Evolutionary conservation across 1,140 invertebrate species (phyloP).

Genomic region (Drosophila ananassae): DNA sequence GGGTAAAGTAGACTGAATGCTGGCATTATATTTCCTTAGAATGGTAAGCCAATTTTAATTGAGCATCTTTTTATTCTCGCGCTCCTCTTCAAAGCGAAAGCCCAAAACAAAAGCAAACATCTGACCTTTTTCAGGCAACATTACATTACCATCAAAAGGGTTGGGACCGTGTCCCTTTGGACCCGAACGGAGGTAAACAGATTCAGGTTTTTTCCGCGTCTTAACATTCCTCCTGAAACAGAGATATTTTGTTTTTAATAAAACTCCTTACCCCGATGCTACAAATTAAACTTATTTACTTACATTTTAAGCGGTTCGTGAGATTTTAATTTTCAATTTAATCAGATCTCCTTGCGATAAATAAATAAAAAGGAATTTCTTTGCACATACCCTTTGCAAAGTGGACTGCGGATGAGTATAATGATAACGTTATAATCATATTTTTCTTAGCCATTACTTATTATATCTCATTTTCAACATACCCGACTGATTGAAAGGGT

Average conservation of each 20-base stretch:
- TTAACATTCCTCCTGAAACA: slow-evolving; percentile 2
- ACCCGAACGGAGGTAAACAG: slow-evolving; percentile 6
- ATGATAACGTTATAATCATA: background rate
- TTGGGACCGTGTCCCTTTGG: background rate
- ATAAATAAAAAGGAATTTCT: background rate
- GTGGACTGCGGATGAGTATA: background rate
- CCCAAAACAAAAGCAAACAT: slow-evolving; percentile 21
- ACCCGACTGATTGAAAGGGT: slow-evolving; percentile 1
- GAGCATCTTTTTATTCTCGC: slow-evolving; percentile 17
- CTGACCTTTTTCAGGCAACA: slow-evolving; percentile 9
- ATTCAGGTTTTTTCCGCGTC: slow-evolving; percentile 7
- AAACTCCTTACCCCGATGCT: background rate
- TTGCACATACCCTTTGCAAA: slow-evolving; percentile 2
- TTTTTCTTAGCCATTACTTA: background rate
- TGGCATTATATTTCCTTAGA: background rate
- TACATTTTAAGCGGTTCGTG: slow-evolving; percentile 8
- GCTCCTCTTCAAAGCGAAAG: slow-evolving; percentile 20
- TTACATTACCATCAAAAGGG: slow-evolving; percentile 29
- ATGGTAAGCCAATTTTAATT: slow-evolving; percentile 45
- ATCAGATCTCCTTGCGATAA: background rate
- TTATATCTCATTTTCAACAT: background rate
- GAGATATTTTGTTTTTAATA: background rate
- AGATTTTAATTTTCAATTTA: slow-evolving; percentile 26
- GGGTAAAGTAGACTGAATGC: background rate
- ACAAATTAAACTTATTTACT: slow-evolving; percentile 28